phyloP scores from a whole-genome alignment of 2,797 vertebrate genomes.

The Apogon hyalosoma region DNA sequence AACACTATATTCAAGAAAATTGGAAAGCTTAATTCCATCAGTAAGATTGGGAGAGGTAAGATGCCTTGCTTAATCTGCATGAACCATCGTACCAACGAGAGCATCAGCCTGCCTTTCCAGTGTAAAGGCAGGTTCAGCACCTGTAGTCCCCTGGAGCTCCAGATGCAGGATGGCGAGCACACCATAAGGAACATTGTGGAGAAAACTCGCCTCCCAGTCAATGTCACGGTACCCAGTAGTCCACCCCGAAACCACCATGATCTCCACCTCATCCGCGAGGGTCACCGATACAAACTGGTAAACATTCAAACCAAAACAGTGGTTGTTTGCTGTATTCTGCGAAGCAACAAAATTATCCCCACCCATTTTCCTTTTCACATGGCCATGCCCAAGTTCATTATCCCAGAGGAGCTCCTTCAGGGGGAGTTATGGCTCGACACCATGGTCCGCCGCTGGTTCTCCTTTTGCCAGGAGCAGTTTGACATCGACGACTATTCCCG shows the following conservation, averaged over 20 bases:
- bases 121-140: constrained; percentile 98
- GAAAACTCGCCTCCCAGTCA: constrained; percentile 95
- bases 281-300: constrained; percentile 97
- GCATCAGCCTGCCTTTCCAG: constrained; percentile 98
- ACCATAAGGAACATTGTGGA: constrained; percentile 97
- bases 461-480: constrained; percentile 95
- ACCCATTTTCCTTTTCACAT: constrained; percentile 94
- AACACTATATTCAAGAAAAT: constrained; percentile 99
- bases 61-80: constrained; percentile 99
- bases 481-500: constrained; percentile 97
- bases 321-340: constrained; percentile 93
- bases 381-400: constrained; percentile 89
- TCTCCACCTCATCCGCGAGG: constrained; percentile 95
- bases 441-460: constrained; percentile 95
- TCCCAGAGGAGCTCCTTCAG: constrained; percentile 92
- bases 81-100: constrained; percentile 99
- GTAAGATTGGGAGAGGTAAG: constrained; percentile 94
- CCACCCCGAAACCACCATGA: constrained; percentile 96
- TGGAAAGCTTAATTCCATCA: constrained; percentile 95
- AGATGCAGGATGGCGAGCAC: constrained; percentile 99
- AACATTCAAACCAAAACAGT: constrained; percentile 99
- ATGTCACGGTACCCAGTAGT: constrained; percentile 92
- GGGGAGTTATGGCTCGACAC: constrained; percentile 92
- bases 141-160: constrained; percentile 94
- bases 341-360: constrained; percentile 92